phyloP scores from a whole-genome alignment of 2,888 invertebrate species.

The Zhuqinia jingwanae region DNA sequence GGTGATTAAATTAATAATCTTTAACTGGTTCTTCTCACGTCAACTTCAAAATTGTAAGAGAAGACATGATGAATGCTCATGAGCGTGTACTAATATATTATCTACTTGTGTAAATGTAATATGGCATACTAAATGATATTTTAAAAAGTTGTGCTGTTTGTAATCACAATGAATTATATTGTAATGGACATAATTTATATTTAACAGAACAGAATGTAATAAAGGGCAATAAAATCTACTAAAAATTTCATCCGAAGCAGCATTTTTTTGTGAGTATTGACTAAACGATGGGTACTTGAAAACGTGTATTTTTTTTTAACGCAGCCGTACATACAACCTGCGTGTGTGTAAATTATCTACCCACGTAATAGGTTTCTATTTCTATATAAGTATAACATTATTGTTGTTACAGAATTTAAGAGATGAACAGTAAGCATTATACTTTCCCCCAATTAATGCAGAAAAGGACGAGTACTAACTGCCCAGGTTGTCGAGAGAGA shows the following conservation, averaged over 20 bases:
- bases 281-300: too few species aligned
- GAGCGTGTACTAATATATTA: too few species aligned
- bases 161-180: constrained; percentile 11
- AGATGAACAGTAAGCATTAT: not conserved
- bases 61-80: not conserved
- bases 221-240: constrained; percentile 56
- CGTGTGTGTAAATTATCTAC: too few species aligned
- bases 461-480: not conserved
- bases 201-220: constrained; percentile 51
- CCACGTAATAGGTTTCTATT: too few species aligned
- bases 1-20: constrained; percentile 63
- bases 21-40: constrained; percentile 62
- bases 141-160: too few species aligned
- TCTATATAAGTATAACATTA: too few species aligned
- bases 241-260: constrained; percentile 18
- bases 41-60: constrained; percentile 21
- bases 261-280: not conserved
- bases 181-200: not conserved
- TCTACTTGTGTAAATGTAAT: too few species aligned
- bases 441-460: not conserved
- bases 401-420: too few species aligned
- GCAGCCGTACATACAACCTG: too few species aligned
- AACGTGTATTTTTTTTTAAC: too few species aligned
- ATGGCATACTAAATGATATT: too few species aligned
- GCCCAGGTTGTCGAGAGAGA: not conserved